These are phyloP conservation scores for Acanthoscelides obtectus DNA, from an alignment of 2,888 invertebrate species.

Conservation along the genomic window DNA sequence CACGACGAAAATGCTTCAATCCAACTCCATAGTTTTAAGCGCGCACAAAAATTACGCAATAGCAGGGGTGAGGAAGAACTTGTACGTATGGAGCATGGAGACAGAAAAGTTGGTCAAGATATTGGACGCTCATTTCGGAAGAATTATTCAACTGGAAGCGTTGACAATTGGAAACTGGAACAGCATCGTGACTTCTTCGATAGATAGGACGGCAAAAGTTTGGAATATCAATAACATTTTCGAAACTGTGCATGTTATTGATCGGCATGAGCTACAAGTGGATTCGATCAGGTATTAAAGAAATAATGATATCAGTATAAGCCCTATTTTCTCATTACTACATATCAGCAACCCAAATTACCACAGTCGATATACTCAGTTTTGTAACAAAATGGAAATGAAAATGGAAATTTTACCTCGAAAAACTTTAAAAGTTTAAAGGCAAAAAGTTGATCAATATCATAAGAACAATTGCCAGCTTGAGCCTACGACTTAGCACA, in stretches of 20 bases:
- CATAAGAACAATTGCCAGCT: too few relatives aligned
- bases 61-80: constrained; percentile 86
- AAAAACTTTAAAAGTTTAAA: not conserved
- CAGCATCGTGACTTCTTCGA: constrained; percentile 93
- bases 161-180: constrained; percentile 87
- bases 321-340: too few relatives aligned
- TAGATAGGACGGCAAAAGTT: constrained; percentile 95
- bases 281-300: constrained; percentile 75
- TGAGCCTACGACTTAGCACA: too few relatives aligned
- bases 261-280: constrained; percentile 91
- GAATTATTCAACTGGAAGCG: constrained; percentile 88
- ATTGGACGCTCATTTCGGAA: constrained; percentile 93
- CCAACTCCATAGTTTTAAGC: constrained; percentile 89
- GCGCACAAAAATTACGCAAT: constrained; percentile 88
- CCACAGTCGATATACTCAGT: too few relatives aligned
- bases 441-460: not conserved
- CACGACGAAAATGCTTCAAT: constrained; percentile 83
- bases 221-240: constrained; percentile 99
- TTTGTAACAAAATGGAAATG: too few relatives aligned
- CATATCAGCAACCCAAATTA: too few relatives aligned
- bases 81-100: constrained; percentile 90
- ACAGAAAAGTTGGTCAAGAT: constrained; percentile 81
- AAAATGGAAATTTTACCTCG: too few relatives aligned
- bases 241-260: constrained; percentile 94
- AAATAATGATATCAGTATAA: too few relatives aligned